Evolutionary conservation across 2,888 invertebrate species (phyloP).

Genomic region (Amphipoea lucens): DNA sequence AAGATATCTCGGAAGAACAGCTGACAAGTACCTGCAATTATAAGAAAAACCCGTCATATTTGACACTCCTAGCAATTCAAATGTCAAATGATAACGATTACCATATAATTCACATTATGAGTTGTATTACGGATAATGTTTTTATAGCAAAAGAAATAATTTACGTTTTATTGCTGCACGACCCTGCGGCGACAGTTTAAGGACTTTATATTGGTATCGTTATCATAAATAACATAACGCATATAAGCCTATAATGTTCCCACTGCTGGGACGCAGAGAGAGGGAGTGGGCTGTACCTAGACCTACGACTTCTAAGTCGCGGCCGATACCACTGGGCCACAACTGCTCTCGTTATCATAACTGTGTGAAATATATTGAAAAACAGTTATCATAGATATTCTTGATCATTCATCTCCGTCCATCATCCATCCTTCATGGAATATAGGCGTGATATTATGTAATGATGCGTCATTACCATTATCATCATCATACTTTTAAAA

Average conservation of each 20-base stretch:
- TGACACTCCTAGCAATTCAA: slow-evolving; percentile 44
- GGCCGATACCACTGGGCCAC: no score
- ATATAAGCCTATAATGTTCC: no score
- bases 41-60: slow-evolving; percentile 54
- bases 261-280: no score
- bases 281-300: no score
- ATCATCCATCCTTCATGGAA: neutral
- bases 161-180: slow-evolving; percentile 44
- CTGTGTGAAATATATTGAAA: neutral
- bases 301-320: no score
- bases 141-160: slow-evolving; percentile 54
- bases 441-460: no score
- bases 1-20: slow-evolving; percentile 29
- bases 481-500: neutral
- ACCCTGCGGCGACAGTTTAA: slow-evolving; percentile 37
- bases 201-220: slow-evolving; percentile 1
- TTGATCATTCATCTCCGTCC: neutral
- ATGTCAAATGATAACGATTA: slow-evolving; percentile 57
- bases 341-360: neutral
- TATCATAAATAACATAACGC: neutral
- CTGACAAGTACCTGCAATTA: slow-evolving; percentile 29
- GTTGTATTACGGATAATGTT: slow-evolving; percentile 30
- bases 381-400: neutral
- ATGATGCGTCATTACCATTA: no score
- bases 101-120: slow-evolving; percentile 53